Base-by-base conservation (phyloP, 1,140 invertebrate genomes). In the Globodera ellingtonae region DNA sequence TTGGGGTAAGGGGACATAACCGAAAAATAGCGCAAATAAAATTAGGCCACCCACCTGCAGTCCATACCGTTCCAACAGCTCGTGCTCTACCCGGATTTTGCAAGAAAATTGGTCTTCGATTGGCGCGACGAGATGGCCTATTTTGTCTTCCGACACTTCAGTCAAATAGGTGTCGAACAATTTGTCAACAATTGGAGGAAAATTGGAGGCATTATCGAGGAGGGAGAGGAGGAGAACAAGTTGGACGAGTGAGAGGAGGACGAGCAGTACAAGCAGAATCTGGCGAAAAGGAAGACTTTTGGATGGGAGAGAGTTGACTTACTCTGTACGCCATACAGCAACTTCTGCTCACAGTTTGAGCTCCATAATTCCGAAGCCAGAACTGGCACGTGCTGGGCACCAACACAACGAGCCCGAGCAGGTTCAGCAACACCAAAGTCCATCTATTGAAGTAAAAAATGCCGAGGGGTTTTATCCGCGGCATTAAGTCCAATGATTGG, bases 41-140 rank as follows among this genome's bases (percentile, higher is more conserved):
- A 35, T 35, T 35, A 35, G 35, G 35, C 18, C 56, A 62, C 56
- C 56, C 56, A 62, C 56, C 79, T 80, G 79, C 44, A 80, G n/a
- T 78, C 72, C 62, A 15, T 73, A 46, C 15, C 75, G 72, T 66
- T 73, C 79, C 47, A 80, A 65, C 13, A 80, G 35, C 18, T 80
- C 52, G 47, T 80, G 72, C 15, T 75, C 72, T 44, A 77, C 75
- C 9, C 44, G 46, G 9, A 77, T 13, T 46, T 77, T 77, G 59
- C 79, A 80, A 4, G 44, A 73, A 75, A 80, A 80, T 35, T 48
- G 69, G 48, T 80, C 62, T 46, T 80, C 79, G 21, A 78, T 69
- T 1, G 79, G 79, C 48, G 59, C 79, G 9, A 78, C 35, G 9
- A 80, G 59, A 9, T 24, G 10, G 15, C 44, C 44, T 35, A 59